Evolutionary conservation across 2,888 invertebrate species (phyloP), one percentile per base, ranked within the genome.

Genomic region (Embidobia sp.): DNA sequence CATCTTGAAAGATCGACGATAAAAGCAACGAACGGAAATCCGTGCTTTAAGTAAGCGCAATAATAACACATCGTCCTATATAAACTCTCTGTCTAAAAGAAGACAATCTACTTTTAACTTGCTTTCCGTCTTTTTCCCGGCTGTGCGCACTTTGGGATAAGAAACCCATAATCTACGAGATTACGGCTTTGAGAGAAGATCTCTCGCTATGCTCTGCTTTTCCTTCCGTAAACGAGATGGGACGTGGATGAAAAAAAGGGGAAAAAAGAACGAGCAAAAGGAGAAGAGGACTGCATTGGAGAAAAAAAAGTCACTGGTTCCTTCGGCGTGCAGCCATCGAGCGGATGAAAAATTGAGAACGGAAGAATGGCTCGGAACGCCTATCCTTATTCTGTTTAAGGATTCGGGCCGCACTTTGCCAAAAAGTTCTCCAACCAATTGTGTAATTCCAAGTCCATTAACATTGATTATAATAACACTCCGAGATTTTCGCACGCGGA

Each of bases 141-240:
- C 64, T 37, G 53, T 18, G 48, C 59, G 44, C 72, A 40, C 66
- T 74, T 66, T 42, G 35, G 64, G 74, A 74, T 70, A 75, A 78
- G 74, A 74, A 61, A 70, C 70, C 55, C 66, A 66, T 78, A 74
- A 78, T 78, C 78, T 78, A 66, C 78, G 61, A 75, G 74, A 74
- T 78, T 74, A 78, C 78, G 48, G 70, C 77, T 69, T 74, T 59
- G 77, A 74, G 53, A 44, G 42, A 67, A 59, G 63, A 70, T 59
- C 67, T 63, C 49, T 51, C 26, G 66, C 66, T 51, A 35, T 61
- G 73, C 63, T 69, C 64, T 51, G 77, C 77, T 70, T 78, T 78
- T 70, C 64, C 69, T 74, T 66, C 49, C 59, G 59, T 64, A 66
- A 74, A 78, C 57, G 77, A 77, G 72, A 67, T 64, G 66, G 48